A percentile compares a stretch with the other conserved stretches of the same genome.
Evolutionary conservation across 2,797 vertebrate species (phyloP).

Genomic region (Cryptoprocta ferox): DNA sequence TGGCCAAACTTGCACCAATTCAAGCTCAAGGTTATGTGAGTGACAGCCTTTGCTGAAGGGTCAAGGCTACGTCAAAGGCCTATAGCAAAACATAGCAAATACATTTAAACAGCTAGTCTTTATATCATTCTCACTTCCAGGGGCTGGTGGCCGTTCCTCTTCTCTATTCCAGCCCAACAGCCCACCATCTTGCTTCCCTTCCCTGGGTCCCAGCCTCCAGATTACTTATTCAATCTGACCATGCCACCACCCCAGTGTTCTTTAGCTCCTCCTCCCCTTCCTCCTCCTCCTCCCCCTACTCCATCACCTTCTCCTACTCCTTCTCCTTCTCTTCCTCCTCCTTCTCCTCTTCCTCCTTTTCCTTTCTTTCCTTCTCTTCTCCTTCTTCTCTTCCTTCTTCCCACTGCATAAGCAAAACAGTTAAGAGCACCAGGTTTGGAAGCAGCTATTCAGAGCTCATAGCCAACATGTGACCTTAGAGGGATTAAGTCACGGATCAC

Average conservation of each 20-base stretch:
- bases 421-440: neutral
- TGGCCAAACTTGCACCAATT: neutral
- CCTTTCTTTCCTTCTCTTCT: neutral
- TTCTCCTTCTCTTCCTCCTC: neutral
- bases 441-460: neutral
- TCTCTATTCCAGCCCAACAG: neutral
- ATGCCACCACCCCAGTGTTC: neutral
- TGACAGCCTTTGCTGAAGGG: neutral
- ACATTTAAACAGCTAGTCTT: neutral
- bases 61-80: neutral
- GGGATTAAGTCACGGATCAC: neutral
- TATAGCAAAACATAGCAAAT: neutral
- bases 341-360: neutral
- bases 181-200: neutral
- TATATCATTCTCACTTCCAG: neutral
- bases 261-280: neutral
- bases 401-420: neutral
- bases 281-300: neutral
- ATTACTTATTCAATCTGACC: neutral
- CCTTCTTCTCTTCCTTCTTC: neutral
- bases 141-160: accelerated
- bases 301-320: too few species aligned
- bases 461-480: neutral
- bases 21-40: neutral
- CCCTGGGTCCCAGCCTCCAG: neutral